A percentile compares a stretch with the other conserved stretches of the same genome.
Conservation (phyloP, 2,797 vertebrate species). For the Coregonus suidteri region DNA sequence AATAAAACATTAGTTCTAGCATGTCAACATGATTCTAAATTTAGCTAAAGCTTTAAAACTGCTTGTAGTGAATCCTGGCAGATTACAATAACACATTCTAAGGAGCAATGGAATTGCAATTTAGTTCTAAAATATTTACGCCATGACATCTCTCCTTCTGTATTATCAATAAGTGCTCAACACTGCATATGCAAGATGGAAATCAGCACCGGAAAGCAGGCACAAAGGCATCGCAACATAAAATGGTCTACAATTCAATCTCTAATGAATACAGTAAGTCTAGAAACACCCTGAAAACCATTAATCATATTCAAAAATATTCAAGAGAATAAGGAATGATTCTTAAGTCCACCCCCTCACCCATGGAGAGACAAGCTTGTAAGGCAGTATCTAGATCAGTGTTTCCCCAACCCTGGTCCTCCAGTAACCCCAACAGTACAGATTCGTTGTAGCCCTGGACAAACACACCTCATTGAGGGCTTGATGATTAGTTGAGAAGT, state of each 20-base stretch:
- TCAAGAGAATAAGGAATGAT: slow-evolving; percentile 6
- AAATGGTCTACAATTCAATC: not conserved
- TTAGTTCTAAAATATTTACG: not conserved
- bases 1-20: slow-evolving; percentile 2
- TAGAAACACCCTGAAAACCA: slow-evolving; percentile 11
- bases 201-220: not conserved
- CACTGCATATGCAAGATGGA: not conserved
- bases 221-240: slow-evolving; percentile 18
- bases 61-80: not conserved
- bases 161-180: not conserved
- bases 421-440: no score
- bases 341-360: not conserved
- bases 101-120: not conserved
- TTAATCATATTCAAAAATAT: not conserved
- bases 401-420: not conserved
- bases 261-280: not conserved
- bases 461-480: no score
- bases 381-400: slow-evolving; percentile 29
- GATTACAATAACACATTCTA: not conserved
- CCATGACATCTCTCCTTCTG: not conserved
- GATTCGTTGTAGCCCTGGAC: no score
- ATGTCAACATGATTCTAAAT: not conserved
- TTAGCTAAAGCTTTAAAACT: not conserved
- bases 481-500: no score
- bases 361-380: slow-evolving; percentile 7